phyloP scores from a whole-genome alignment of 2,888 invertebrate species.

The Carterocephalus palaemon region DNA sequence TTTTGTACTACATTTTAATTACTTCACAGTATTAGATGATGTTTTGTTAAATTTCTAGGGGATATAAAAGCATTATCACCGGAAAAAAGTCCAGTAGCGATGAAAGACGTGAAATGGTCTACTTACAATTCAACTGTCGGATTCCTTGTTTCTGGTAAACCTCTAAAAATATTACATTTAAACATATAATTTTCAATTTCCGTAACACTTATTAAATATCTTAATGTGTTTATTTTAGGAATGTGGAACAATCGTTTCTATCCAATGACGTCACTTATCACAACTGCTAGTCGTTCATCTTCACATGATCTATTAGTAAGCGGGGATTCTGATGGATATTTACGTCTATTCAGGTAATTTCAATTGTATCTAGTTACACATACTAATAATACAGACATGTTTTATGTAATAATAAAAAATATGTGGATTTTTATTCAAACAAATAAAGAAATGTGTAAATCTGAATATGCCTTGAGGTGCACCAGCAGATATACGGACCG shows the following conservation, averaged over 20 bases:
- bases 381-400: too few relatives aligned
- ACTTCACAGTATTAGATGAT: neutral
- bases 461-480: too few relatives aligned
- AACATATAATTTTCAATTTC: too few relatives aligned
- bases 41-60: slow-evolving; percentile 80
- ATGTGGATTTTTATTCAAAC: too few relatives aligned
- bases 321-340: slow-evolving; percentile 93
- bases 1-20: too few relatives aligned
- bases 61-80: slow-evolving; percentile 92
- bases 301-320: slow-evolving; percentile 90
- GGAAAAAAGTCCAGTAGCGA: slow-evolving; percentile 91
- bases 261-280: slow-evolving; percentile 89
- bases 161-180: too few relatives aligned
- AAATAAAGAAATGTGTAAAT: too few relatives aligned
- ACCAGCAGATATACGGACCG: too few relatives aligned
- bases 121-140: slow-evolving; percentile 93
- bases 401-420: too few relatives aligned
- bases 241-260: slow-evolving; percentile 95
- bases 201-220: too few relatives aligned
- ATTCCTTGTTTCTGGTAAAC: slow-evolving; percentile 88
- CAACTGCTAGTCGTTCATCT: slow-evolving; percentile 89
- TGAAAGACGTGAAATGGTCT: slow-evolving; percentile 95
- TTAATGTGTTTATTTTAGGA: slow-evolving; percentile 76
- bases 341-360: slow-evolving; percentile 88
- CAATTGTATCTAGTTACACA: neutral